These are phyloP conservation scores for Drosophila anomalata DNA, from an alignment of 2,888 invertebrate species.

Conservation along the genomic window DNA sequence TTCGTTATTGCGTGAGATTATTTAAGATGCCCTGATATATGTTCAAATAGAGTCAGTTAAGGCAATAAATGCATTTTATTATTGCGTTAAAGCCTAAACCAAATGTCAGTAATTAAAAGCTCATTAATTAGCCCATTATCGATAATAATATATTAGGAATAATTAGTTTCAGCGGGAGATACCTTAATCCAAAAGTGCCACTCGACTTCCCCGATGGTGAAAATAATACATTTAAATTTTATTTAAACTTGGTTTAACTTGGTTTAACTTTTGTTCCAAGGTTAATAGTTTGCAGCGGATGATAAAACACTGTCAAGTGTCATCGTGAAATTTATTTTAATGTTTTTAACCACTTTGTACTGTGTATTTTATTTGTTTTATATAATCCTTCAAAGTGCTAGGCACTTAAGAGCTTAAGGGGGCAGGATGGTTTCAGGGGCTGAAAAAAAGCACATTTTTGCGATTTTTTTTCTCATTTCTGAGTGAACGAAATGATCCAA, in stretches of 20 bases:
- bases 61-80: not conserved
- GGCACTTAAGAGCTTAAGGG: not conserved
- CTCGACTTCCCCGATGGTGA: not conserved
- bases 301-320: not conserved
- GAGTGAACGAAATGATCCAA: too few species aligned
- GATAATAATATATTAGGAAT: slow-evolving; percentile 2
- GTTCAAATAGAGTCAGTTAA: not conserved
- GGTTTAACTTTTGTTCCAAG: not conserved
- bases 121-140: slow-evolving; percentile 1
- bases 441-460: too few species aligned
- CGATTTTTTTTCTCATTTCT: too few species aligned
- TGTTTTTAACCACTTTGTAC: not conserved
- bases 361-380: not conserved
- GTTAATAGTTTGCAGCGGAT: not conserved
- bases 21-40: not conserved
- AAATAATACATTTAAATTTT: not conserved
- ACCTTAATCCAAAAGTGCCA: slow-evolving; percentile 1
- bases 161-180: slow-evolving; percentile 4
- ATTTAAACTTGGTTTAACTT: not conserved
- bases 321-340: slow-evolving; percentile 2
- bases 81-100: not conserved
- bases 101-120: slow-evolving; percentile 1
- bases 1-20: not conserved
- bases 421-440: too few species aligned
- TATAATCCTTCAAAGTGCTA: not conserved